Evolutionary conservation across 2,797 vertebrate genomes (phyloP).

Genomic region (Aulostomus chinensis): DNA sequence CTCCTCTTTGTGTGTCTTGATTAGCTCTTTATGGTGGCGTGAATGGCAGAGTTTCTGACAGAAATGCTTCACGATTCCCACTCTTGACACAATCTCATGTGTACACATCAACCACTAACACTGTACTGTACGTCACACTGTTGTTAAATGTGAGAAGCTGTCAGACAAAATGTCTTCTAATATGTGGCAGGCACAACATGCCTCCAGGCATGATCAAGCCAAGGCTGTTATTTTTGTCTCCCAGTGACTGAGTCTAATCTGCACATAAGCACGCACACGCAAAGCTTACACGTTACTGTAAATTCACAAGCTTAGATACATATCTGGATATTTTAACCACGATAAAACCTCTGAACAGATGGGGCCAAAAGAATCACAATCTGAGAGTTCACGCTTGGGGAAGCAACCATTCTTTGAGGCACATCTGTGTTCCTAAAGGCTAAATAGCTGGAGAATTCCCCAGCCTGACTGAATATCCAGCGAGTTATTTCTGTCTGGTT

Average conservation of each 20-base stretch:
- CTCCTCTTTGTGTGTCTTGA: no score
- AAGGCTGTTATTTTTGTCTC: slow-evolving; percentile 30
- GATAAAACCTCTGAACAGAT: slow-evolving; percentile 7
- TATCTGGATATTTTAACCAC: background rate
- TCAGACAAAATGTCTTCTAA: slow-evolving; percentile 19
- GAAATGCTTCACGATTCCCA: no score
- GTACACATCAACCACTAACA: background rate
- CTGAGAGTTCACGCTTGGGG: slow-evolving; percentile 11
- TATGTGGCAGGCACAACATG: slow-evolving; percentile 4
- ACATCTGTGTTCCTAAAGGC: slow-evolving; percentile 37
- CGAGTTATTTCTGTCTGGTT: slow-evolving; percentile 27
- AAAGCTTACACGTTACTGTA: background rate
- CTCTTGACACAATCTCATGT: no score
- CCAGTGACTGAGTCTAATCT: slow-evolving; percentile 10
- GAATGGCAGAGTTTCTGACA: no score
- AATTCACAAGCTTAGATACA: background rate
- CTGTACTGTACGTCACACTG: background rate
- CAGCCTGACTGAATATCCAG: slow-evolving; percentile 48
- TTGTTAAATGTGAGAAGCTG: slow-evolving; percentile 9
- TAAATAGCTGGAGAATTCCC: no score
- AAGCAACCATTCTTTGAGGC: no score
- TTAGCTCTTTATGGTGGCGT: no score
- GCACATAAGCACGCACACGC: slow-evolving; percentile 16
- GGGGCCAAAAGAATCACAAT: slow-evolving; percentile 14
- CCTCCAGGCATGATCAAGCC: slow-evolving; percentile 4